These are phyloP conservation scores for Euphonia xanthogaster DNA, from an alignment of 2,797 vertebrate genomes.

Conservation along the genomic window DNA sequence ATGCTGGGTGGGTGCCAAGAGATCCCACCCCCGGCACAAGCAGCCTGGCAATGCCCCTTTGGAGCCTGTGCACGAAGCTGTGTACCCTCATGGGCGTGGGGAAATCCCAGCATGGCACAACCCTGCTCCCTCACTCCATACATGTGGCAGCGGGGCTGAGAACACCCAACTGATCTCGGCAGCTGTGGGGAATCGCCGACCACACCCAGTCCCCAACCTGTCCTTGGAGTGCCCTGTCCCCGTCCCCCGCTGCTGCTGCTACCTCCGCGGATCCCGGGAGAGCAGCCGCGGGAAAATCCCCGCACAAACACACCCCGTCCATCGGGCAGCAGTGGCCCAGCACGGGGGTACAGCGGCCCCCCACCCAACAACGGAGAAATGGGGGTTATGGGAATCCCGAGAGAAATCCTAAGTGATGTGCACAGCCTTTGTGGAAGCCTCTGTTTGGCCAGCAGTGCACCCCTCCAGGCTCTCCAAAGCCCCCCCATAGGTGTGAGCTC, in stretches of 20 bases:
- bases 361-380: neutral
- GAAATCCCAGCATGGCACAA: neutral
- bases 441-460: rapidly evolving
- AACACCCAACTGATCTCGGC: neutral
- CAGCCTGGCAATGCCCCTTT: neutral
- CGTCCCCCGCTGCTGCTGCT: neutral
- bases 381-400: neutral
- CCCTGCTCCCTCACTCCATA: neutral
- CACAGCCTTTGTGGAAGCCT: neutral
- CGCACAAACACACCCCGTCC: neutral
- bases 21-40: rapidly evolving
- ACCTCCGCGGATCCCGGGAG: neutral
- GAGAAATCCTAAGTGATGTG: neutral
- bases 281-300: neutral
- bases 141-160: neutral
- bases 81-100: rapidly evolving
- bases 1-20: neutral
- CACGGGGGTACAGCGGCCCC: neutral
- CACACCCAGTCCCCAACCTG: constrained; percentile 3
- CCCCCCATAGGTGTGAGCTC: neutral
- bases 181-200: neutral
- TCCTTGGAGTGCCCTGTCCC: neutral
- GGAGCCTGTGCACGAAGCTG: neutral
- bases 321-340: neutral
- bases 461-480: neutral